Evolutionary conservation across 2,888 invertebrate species (phyloP).

Genomic region (Spodoptera exigua): DNA sequence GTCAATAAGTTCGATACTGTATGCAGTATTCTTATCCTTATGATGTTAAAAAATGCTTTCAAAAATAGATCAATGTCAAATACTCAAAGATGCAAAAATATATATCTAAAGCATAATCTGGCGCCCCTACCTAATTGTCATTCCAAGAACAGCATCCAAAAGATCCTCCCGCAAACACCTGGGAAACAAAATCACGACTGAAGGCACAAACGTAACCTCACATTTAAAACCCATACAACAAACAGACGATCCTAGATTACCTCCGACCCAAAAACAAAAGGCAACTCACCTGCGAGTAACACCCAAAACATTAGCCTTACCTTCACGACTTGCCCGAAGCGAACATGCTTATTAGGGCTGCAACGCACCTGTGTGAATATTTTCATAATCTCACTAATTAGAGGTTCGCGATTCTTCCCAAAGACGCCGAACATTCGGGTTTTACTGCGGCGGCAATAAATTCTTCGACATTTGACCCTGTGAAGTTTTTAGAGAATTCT

Average conservation of each 20-base stretch:
- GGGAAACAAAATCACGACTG: slow-evolving; percentile 16
- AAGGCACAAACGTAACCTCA: slow-evolving; percentile 33
- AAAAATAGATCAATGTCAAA: too few species aligned
- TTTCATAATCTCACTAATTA: slow-evolving; percentile 89
- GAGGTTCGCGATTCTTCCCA: slow-evolving; percentile 88
- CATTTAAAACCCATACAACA: slow-evolving; percentile 50
- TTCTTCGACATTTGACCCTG: slow-evolving; percentile 89
- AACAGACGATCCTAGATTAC: slow-evolving; percentile 77
- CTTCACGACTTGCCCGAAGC: slow-evolving; percentile 86
- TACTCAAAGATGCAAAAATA: too few species aligned
- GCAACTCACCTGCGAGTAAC: slow-evolving; percentile 82
- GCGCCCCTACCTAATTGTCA: not conserved
- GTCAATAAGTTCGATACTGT: too few species aligned
- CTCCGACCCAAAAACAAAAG: slow-evolving; percentile 75
- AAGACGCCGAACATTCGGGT: slow-evolving; percentile 84
- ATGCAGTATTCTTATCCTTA: too few species aligned
- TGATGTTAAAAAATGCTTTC: too few species aligned
- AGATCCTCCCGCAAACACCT: slow-evolving; percentile 7
- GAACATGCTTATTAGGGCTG: slow-evolving; percentile 86
- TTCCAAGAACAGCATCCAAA: not conserved
- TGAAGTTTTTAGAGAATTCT: slow-evolving; percentile 83
- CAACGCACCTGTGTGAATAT: slow-evolving; percentile 88
- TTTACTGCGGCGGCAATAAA: slow-evolving; percentile 87
- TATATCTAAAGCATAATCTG: too few species aligned
- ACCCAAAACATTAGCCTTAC: slow-evolving; percentile 83